Base-by-base conservation (phyloP, 2,888 invertebrate genomes). In the Lypha dubia region DNA sequence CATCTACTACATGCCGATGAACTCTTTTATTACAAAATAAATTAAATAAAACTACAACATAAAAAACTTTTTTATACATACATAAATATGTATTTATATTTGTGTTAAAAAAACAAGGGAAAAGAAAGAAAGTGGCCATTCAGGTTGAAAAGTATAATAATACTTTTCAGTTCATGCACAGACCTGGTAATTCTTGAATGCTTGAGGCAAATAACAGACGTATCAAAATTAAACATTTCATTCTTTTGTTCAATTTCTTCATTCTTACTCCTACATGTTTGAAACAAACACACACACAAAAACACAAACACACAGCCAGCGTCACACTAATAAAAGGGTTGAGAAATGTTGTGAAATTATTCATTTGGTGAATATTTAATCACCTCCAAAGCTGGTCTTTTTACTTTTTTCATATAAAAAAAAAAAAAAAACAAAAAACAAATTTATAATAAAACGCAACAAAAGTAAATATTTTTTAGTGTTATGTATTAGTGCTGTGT, bases 291-390 rank as follows among this genome's bases (percentile, higher is more conserved):
- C 44, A 24, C 32, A 8, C 3, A 56, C 28, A 17, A 17, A 0
- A 32, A 35, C n/a, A 15, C 28, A 3, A 35, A 7, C 4, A 28
- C 11, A n/a, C 32, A n/a, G 32, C 32, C 32, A 32, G 32, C 32
- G 5, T 6, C n/a, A n/a, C n/a, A 28, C 8, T 53, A 17, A 15
- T 20, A 41, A 71, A 82, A 49, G 51, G 49, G 56, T 20, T 58
- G 20, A 51, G 62, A 67, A 35, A 49, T 51, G 44, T 58, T 76
- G 22, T 58, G 13, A 76, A 76, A 76, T 20, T 35, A 70, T 62
- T 70, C 28, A 62, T 44, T 68, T 41, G 15, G 15, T 20, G 51
- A 24, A 67, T 67, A 46, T 76, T 76, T 76, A 15, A 60, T 51
- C 11, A 68, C 28, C 60, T 62, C 41, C 38, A 11, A 28, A 68